Conservation (phyloP, 2,113 vertebrate genomes). For the Emberiza fucata region DNA sequence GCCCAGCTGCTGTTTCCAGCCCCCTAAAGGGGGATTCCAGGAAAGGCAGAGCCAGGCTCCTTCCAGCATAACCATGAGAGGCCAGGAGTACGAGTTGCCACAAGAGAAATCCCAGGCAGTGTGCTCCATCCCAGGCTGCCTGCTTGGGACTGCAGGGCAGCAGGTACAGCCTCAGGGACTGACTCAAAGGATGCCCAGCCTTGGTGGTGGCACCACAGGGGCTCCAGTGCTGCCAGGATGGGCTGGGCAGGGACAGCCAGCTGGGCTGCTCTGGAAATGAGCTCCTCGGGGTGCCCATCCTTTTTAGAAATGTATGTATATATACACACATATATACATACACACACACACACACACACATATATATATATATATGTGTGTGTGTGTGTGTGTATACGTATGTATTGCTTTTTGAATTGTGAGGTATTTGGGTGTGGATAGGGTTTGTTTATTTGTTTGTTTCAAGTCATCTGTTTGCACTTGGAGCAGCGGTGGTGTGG, state of each 20-base stretch:
- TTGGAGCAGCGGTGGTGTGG: not conserved
- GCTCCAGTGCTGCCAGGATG: not conserved
- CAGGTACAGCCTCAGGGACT: not conserved
- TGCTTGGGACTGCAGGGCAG: fast-evolving
- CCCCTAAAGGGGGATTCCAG: not conserved
- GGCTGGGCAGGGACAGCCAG: not conserved
- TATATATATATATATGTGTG: fast-evolving
- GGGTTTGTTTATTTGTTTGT: not conserved
- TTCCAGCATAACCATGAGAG: not conserved
- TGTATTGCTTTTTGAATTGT: not conserved
- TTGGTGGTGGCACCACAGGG: not conserved
- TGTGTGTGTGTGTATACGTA: fast-evolving
- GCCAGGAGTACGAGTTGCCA: fast-evolving
- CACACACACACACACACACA: fast-evolving
- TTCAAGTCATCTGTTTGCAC: not conserved
- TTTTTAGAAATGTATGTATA: not conserved
- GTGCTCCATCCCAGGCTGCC: not conserved
- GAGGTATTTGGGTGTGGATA: not conserved
- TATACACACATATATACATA: fast-evolving
- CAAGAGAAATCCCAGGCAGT: fast-evolving
- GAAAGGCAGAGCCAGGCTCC: not conserved
- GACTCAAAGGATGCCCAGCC: not conserved
- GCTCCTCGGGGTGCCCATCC: not conserved
- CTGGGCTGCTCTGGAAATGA: not conserved
- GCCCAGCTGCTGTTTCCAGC: not conserved